phyloP scores from a whole-genome alignment of 2,113 vertebrate genomes.

The Turdus rufiventris region DNA sequence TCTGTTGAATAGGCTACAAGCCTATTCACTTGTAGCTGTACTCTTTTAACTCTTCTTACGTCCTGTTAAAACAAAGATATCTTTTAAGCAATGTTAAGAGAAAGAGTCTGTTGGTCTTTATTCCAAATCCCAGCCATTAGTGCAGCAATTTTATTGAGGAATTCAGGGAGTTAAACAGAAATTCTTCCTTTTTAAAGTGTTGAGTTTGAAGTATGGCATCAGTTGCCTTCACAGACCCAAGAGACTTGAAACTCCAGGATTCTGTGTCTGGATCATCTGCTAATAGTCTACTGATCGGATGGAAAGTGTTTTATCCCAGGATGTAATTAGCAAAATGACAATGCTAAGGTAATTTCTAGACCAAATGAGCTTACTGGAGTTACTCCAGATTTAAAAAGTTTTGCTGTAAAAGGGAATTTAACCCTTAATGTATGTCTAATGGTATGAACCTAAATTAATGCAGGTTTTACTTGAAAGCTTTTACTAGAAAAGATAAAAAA shows the following conservation, averaged over 20 bases:
- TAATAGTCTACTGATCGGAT: background rate
- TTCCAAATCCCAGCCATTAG: background rate
- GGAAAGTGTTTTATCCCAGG: background rate
- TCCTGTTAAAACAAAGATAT: background rate
- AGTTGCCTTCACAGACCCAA: background rate
- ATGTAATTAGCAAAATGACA: conserved; percentile 14
- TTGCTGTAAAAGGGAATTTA: conserved; percentile 2
- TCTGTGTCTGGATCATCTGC: background rate
- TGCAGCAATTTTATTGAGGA: background rate
- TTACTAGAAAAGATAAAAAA: conserved; percentile 15
- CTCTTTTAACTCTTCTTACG: background rate
- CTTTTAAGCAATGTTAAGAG: background rate
- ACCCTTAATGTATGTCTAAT: background rate
- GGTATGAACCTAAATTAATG: background rate
- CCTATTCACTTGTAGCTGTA: background rate
- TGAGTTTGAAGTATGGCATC: background rate
- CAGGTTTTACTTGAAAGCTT: background rate
- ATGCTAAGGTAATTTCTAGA: conserved; percentile 12
- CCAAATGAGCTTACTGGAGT: background rate
- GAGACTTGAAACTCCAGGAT: background rate
- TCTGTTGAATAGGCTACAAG: background rate
- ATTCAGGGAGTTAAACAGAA: background rate
- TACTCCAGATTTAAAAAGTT: background rate
- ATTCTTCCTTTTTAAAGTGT: background rate
- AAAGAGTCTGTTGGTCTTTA: background rate